A percentile compares a stretch with the other conserved stretches of the same genome.
Evolutionary conservation across 2,888 invertebrate species (phyloP).

Genomic region (Agriopis marginaria): DNA sequence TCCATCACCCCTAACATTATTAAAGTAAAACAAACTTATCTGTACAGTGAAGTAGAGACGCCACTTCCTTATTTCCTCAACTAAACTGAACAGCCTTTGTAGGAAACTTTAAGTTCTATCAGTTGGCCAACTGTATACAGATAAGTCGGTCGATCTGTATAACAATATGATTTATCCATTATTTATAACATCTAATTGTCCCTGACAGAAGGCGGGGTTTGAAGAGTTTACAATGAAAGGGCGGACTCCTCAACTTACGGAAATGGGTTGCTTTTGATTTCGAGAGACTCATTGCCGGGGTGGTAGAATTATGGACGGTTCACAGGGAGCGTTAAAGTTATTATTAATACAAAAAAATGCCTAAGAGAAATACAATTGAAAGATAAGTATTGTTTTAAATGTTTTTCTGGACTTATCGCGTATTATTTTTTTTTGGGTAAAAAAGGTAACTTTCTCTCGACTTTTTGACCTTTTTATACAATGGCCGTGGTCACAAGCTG

Average conservation of each 20-base stretch:
- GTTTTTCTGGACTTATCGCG: too few species aligned
- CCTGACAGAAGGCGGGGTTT: slow-evolving; percentile 33
- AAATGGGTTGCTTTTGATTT: slow-evolving; percentile 13
- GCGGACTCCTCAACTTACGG: slow-evolving; percentile 23
- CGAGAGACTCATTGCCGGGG: neutral
- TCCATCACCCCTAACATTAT: slow-evolving; percentile 7
- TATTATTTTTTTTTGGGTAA: too few species aligned
- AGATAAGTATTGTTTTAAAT: too few species aligned
- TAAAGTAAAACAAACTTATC: neutral
- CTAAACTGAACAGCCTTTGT: neutral
- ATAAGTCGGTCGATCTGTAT: neutral
- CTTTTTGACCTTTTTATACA: too few species aligned
- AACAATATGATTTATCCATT: slow-evolving; percentile 6
- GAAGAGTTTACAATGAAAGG: slow-evolving; percentile 30
- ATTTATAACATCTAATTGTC: slow-evolving; percentile 23
- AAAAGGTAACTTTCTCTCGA: too few species aligned
- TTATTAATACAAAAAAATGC: too few species aligned
- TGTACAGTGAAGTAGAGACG: neutral
- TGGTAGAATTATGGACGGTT: neutral
- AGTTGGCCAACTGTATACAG: neutral
- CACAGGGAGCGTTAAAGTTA: too few species aligned
- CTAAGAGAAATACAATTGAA: too few species aligned
- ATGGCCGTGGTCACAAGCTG: too few species aligned
- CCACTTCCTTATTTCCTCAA: neutral
- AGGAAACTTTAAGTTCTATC: neutral